phyloP scores from a whole-genome alignment of 2,888 invertebrate genomes.

The Adela reaumurella region DNA sequence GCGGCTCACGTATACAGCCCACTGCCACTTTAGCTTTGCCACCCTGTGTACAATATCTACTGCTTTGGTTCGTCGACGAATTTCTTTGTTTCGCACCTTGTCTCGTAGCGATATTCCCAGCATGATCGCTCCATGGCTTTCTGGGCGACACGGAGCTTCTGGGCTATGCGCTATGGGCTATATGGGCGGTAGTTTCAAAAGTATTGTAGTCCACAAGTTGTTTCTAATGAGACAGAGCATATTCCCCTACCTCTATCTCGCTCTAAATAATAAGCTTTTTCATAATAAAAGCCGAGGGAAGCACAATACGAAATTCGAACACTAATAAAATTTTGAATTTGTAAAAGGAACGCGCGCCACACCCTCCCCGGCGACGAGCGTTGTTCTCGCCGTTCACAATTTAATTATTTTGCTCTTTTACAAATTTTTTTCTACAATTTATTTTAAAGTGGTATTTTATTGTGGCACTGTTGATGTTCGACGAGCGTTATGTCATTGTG shows the following conservation, averaged over 20 bases:
- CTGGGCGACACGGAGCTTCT: no score
- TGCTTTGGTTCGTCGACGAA: no score
- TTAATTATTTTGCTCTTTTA: neutral
- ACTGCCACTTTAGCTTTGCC: no score
- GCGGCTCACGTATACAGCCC: no score
- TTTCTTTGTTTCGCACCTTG: no score
- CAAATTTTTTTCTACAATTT: neutral
- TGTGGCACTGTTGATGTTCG: neutral
- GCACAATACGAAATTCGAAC: neutral
- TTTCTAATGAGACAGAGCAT: no score
- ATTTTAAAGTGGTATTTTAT: neutral
- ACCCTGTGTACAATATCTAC: no score
- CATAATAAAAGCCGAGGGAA: neutral
- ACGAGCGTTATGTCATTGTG: neutral
- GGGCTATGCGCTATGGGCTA: no score
- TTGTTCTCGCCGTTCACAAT: neutral
- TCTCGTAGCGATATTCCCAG: no score
- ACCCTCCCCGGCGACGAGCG: neutral
- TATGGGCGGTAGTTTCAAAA: no score
- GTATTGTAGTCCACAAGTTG: no score
- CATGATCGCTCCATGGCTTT: no score
- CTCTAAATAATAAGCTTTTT: neutral
- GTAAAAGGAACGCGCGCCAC: neutral
- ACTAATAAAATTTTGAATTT: neutral
- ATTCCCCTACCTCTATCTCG: neutral